Evolutionary conservation across 2,888 invertebrate species (phyloP).

Genomic region (Amorpha juglandis): DNA sequence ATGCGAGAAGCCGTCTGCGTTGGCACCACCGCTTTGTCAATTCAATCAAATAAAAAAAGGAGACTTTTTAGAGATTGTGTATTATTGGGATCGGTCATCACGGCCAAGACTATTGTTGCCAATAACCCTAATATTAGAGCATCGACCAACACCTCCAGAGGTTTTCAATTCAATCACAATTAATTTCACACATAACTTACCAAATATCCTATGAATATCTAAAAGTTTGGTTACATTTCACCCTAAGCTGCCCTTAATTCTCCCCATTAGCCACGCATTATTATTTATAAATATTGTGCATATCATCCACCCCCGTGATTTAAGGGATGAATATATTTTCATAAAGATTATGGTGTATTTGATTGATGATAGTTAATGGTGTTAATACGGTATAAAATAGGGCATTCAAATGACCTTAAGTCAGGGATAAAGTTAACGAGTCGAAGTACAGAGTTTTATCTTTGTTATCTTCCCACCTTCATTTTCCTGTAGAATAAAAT

Average conservation of each 20-base stretch:
- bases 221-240: constrained; percentile 42
- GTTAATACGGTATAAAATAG: background rate
- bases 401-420: too few relatives aligned
- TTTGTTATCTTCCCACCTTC: too few relatives aligned
- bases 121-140: too few relatives aligned
- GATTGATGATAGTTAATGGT: background rate
- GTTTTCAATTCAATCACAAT: background rate
- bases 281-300: constrained; percentile 48
- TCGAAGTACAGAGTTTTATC: too few relatives aligned
- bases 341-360: constrained; percentile 2
- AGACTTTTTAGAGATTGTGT: too few relatives aligned
- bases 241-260: constrained; percentile 44
- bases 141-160: background rate
- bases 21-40: too few relatives aligned
- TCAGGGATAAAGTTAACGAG: too few relatives aligned
- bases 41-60: too few relatives aligned
- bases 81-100: too few relatives aligned
- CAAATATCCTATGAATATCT: constrained; percentile 21
- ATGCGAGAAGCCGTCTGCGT: too few relatives aligned
- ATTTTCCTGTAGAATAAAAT: too few relatives aligned
- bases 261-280: constrained; percentile 53
- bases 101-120: too few relatives aligned
- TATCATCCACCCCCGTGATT: constrained; percentile 39
- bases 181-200: background rate
- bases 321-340: constrained; percentile 11